Percentiles rank a stretch among this genome's conserved stretches.
Evolutionary conservation across 2,888 invertebrate species (phyloP).

Genomic region (Spicauda simplicius): DNA sequence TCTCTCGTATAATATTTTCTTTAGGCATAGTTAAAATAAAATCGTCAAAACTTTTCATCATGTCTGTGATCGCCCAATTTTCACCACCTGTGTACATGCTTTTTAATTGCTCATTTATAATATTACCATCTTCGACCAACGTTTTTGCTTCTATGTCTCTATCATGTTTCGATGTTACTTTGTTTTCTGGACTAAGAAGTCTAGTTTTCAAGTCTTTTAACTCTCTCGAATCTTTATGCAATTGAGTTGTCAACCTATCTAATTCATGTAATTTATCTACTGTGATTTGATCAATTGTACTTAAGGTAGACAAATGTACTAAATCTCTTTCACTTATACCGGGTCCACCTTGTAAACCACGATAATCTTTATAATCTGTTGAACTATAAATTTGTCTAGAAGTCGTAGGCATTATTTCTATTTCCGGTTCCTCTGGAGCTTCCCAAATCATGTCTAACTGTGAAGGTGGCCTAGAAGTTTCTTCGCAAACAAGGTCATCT

Average conservation of each 20-base stretch:
- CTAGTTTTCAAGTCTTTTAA: slow-evolving; percentile 90
- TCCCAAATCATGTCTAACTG: slow-evolving; percentile 95
- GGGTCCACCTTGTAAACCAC: slow-evolving; percentile 87
- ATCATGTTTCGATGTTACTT: slow-evolving; percentile 70
- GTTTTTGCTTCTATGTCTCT: slow-evolving; percentile 85
- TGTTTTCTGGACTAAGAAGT: slow-evolving; percentile 87
- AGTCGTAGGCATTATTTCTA: slow-evolving; percentile 79
- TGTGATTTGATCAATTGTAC: slow-evolving; percentile 90
- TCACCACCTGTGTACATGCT: slow-evolving; percentile 88
- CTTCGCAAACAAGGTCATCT: slow-evolving; percentile 89
- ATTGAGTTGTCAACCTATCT: slow-evolving; percentile 90
- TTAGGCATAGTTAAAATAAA: slow-evolving; percentile 82
- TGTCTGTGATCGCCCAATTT: slow-evolving; percentile 89
- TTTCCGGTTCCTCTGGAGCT: slow-evolving; percentile 90
- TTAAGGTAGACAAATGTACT: slow-evolving; percentile 89
- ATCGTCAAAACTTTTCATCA: slow-evolving; percentile 86
- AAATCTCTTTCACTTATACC: slow-evolving; percentile 92
- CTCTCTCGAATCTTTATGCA: slow-evolving; percentile 91
- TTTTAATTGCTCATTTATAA: slow-evolving; percentile 88
- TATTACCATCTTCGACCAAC: slow-evolving; percentile 86
- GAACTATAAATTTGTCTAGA: slow-evolving; percentile 89
- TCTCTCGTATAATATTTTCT: slow-evolving; percentile 76
- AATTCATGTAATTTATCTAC: slow-evolving; percentile 92
- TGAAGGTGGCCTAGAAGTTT: slow-evolving; percentile 87
- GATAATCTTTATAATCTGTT: slow-evolving; percentile 91